A percentile compares a stretch with the other conserved stretches of the same genome.
phyloP scores from a whole-genome alignment of 2,888 invertebrate species.

The Holacanthella duospinosa region DNA sequence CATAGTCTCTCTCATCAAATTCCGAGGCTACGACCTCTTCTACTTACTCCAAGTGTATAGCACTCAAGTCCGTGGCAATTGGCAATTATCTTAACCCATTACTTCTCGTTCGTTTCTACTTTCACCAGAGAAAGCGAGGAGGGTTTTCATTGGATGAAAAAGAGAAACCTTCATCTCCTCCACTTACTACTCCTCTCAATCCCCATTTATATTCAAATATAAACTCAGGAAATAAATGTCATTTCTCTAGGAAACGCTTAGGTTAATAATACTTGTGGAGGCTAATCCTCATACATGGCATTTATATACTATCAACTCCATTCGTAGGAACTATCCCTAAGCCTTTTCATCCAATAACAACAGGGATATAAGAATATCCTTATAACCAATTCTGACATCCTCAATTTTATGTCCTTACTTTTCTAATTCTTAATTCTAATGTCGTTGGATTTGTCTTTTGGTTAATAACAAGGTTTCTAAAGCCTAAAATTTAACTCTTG shows the following conservation, averaged over 20 bases:
- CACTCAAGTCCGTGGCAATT: not conserved
- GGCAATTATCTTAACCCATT: not conserved
- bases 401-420: not conserved
- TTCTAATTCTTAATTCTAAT: not conserved
- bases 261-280: no score
- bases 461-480: no score
- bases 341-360: no score
- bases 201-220: conserved; percentile 1
- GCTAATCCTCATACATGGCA: not conserved
- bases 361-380: no score
- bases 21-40: not conserved
- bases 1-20: not conserved
- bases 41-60: no score
- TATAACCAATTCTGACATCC: no score
- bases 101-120: not conserved
- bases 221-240: not conserved
- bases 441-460: not conserved
- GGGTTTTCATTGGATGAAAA: no score
- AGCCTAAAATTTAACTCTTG: not conserved
- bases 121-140: not conserved
- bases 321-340: no score
- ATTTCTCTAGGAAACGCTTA: no score
- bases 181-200: not conserved
- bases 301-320: no score
- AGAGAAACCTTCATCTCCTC: no score